Evolutionary conservation across 2,113 vertebrate genomes (phyloP).

Genomic region (Halichoeres trimaculatus): DNA sequence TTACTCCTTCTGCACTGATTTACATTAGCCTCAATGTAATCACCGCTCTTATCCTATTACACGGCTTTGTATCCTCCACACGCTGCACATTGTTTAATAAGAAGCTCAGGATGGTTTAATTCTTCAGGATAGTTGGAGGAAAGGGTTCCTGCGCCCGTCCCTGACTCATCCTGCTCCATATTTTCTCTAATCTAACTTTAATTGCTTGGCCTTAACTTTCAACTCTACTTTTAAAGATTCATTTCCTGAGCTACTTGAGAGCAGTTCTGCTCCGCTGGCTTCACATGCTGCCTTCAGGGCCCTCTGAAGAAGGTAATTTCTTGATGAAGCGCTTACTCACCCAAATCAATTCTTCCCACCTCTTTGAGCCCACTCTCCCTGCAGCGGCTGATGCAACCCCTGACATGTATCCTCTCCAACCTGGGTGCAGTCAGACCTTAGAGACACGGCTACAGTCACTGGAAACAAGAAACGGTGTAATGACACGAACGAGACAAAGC

Average conservation of each 20-base stretch:
- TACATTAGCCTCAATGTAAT: constrained; percentile 29
- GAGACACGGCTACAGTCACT: background rate
- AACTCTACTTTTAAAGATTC: constrained; percentile 54
- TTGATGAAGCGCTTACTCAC: constrained; percentile 47
- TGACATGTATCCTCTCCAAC: background rate
- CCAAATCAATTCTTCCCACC: constrained; percentile 32
- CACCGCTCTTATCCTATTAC: constrained; percentile 24
- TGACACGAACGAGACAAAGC: constrained; percentile 12
- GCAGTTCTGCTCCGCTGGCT: constrained; percentile 19
- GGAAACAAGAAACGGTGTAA: background rate
- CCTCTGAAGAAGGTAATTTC: constrained; percentile 9
- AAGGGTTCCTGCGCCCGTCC: constrained; percentile 6
- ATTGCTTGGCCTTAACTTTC: constrained; percentile 49
- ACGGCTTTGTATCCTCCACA: constrained; percentile 19
- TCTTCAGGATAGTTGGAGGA: background rate
- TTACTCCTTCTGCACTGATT: constrained; percentile 25
- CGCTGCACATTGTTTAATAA: constrained; percentile 23
- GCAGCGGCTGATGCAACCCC: background rate
- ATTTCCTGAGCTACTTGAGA: constrained; percentile 41
- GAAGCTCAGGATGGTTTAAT: constrained; percentile 8
- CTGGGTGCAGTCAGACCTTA: background rate
- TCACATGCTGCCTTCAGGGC: constrained; percentile 15
- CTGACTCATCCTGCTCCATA: constrained; percentile 34
- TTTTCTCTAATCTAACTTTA: constrained; percentile 54
- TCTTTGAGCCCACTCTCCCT: background rate